A percentile compares a stretch with the other conserved stretches of the same genome.
Evolutionary conservation across 2,888 invertebrate species (phyloP).

Genomic region (Galerucella pusilla): DNA sequence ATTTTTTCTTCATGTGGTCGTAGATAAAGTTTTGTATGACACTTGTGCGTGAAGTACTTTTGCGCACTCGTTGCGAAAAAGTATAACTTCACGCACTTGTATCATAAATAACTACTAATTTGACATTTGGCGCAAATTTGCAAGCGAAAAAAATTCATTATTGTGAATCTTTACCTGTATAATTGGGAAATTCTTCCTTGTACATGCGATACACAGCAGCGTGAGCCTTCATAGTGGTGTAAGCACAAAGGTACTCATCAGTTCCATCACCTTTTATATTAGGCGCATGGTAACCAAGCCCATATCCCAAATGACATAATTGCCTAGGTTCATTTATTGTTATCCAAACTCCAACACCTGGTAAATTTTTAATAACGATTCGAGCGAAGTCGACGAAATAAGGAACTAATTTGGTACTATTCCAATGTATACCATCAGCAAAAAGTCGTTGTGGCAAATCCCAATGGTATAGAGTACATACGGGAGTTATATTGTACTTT

Average conservation of each 20-base stretch:
- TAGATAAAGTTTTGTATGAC: no score
- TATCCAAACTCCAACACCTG: conserved; percentile 67
- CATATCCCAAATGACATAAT: conserved; percentile 65
- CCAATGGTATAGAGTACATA: conserved; percentile 53
- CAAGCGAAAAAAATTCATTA: no score
- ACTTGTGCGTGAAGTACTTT: no score
- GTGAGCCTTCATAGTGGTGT: conserved; percentile 74
- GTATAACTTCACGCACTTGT: no score
- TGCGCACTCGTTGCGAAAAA: no score
- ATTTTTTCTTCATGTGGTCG: no score
- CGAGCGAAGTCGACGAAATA: conserved; percentile 72
- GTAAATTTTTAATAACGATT: conserved; percentile 64
- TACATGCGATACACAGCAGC: conserved; percentile 74
- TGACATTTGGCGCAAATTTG: no score
- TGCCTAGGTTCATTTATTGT: conserved; percentile 74
- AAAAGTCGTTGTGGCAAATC: conserved; percentile 46
- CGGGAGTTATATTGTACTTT: conserved; percentile 47
- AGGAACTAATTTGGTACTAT: conserved; percentile 70
- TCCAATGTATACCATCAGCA: conserved; percentile 71
- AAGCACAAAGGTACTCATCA: conserved; percentile 73
- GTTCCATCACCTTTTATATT: conserved; percentile 69
- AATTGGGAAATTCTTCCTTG: conserved; percentile 67
- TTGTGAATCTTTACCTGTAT: conserved; percentile 54
- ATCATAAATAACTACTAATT: no score
- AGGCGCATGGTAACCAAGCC: conserved; percentile 67